Conservation (phyloP, 2,113 vertebrate species). For the Gnathonemus longibarbis region DNA sequence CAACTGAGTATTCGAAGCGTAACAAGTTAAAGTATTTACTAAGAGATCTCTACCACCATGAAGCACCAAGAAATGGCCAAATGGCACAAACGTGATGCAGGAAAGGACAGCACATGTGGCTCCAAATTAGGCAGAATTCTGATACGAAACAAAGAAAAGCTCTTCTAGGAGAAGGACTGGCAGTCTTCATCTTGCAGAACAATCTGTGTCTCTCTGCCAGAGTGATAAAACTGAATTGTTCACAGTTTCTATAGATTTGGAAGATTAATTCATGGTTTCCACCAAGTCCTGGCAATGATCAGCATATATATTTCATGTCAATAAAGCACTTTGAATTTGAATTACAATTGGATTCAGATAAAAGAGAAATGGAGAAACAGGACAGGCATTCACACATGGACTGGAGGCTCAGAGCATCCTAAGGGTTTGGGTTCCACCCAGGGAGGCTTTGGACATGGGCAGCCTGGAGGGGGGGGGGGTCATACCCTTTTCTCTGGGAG, state of each 20-base stretch:
- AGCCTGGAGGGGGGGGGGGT: background rate
- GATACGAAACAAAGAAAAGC: background rate
- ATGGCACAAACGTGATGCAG: too few relatives aligned
- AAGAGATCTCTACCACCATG: background rate
- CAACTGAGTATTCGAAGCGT: background rate
- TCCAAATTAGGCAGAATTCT: background rate
- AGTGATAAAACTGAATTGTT: background rate
- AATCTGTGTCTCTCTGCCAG: background rate
- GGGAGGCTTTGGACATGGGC: background rate
- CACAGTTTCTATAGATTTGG: background rate
- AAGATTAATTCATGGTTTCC: background rate
- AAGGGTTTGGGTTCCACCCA: background rate
- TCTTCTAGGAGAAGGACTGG: background rate
- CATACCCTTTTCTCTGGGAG: conserved; percentile 54
- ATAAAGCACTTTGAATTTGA: background rate
- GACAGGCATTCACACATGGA: background rate
- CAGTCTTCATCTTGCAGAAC: background rate
- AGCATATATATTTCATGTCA: background rate
- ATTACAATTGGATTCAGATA: background rate
- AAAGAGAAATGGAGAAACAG: too few relatives aligned
- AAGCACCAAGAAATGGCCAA: background rate
- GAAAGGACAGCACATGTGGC: background rate
- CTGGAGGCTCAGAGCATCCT: background rate
- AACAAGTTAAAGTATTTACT: background rate
- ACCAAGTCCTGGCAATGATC: background rate